Evolutionary conservation across 2,797 vertebrate species (phyloP).

Genomic region (Epinephelus awoara): DNA sequence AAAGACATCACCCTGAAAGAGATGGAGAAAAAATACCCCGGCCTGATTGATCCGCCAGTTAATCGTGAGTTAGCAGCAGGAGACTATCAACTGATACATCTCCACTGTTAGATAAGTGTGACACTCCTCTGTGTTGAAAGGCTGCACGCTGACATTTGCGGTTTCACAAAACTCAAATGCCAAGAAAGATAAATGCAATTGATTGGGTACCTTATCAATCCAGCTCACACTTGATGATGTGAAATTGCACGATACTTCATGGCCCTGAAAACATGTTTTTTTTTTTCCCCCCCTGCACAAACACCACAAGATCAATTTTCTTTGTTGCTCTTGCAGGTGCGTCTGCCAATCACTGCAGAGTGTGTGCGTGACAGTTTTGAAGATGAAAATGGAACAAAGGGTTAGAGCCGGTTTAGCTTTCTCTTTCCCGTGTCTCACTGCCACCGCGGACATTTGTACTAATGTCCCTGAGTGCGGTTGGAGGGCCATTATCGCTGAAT

Average conservation of each 20-base stretch:
- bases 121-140: conserved; percentile 6
- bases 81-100: background rate
- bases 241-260: conserved; percentile 4
- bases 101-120: background rate
- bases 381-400: conserved; percentile 40
- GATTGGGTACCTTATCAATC: background rate
- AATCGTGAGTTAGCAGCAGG: background rate
- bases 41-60: conserved; percentile 7
- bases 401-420: conserved; percentile 18
- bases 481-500: conserved; percentile 57
- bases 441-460: conserved; percentile 34
- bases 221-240: background rate
- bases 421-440: background rate
- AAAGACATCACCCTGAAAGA: conserved; percentile 88
- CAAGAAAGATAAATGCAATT: background rate
- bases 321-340: conserved; percentile 24
- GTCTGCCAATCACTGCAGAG: background rate
- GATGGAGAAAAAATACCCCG: background rate
- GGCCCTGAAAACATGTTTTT: background rate
- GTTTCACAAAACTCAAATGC: conserved; percentile 23
- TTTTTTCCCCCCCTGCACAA: background rate
- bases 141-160: conserved; percentile 15
- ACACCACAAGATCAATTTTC: conserved; percentile 18
- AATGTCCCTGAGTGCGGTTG: conserved; percentile 33
- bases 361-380: conserved; percentile 33